Conservation (phyloP, 2,797 vertebrate genomes). For the Pristis pectinata region DNA sequence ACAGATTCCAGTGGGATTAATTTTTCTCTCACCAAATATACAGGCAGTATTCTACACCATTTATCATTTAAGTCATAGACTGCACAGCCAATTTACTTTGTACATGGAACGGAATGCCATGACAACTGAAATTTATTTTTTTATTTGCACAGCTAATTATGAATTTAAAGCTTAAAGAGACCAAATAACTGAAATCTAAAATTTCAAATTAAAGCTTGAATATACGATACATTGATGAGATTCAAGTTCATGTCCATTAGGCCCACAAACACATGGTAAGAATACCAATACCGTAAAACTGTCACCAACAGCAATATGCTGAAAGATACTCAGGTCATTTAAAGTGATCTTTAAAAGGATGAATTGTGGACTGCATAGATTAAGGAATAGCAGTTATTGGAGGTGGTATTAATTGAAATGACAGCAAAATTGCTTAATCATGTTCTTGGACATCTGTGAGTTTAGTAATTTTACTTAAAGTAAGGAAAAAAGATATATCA, state of each 20-base stretch:
- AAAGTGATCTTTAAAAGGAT: not conserved
- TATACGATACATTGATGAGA: not conserved
- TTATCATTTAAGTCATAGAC: constrained; percentile 14
- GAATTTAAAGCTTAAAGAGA: not conserved
- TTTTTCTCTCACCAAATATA: not conserved
- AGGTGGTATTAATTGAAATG: not conserved
- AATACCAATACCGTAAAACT: not conserved
- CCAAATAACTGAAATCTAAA: not conserved
- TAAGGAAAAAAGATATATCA: not conserved
- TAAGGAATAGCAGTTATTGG: not conserved
- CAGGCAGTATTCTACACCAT: constrained; percentile 11
- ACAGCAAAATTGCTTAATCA: not conserved
- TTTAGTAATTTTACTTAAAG: not conserved
- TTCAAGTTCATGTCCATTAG: not conserved
- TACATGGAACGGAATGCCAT: too few relatives aligned
- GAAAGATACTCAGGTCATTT: not conserved
- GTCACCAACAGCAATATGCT: not conserved
- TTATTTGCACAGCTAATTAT: not conserved
- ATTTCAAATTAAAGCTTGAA: not conserved
- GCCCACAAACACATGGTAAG: not conserved
- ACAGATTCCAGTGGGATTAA: constrained; percentile 18
- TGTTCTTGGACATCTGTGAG: not conserved
- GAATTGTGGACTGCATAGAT: not conserved
- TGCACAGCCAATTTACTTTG: not conserved
- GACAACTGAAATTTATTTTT: not conserved